phyloP scores from a whole-genome alignment of 1,140 invertebrate species.

The Gryllus bimaculatus region DNA sequence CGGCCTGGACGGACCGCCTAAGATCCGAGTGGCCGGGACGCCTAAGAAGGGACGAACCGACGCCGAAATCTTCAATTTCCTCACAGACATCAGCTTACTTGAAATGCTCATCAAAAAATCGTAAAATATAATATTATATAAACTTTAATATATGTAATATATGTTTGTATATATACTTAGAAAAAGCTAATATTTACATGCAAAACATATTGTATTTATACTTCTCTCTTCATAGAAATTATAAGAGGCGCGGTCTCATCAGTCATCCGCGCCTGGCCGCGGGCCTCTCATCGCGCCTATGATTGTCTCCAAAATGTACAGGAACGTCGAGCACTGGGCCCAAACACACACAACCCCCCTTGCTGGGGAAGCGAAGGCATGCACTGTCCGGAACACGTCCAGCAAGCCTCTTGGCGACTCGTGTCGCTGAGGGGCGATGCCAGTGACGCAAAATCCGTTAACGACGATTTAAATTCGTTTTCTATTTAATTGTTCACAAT shows the following conservation, averaged over 20 bases:
- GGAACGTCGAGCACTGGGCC: no score
- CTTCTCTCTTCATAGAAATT: neutral
- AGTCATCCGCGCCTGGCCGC: neutral
- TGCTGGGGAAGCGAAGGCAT: no score
- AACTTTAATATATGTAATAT: neutral
- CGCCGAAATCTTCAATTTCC: neutral
- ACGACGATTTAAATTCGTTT: no score
- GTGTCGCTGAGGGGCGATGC: no score
- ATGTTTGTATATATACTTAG: neutral
- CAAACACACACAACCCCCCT: no score
- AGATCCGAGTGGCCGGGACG: no score
- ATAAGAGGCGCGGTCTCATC: neutral
- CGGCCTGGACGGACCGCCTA: no score
- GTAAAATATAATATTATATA: slow-evolving; percentile 2
- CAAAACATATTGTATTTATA: neutral
- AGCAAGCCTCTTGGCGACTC: no score
- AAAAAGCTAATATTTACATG: neutral
- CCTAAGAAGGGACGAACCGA: no score
- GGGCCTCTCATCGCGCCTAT: neutral
- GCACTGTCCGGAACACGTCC: no score
- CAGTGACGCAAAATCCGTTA: no score
- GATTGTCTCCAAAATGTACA: neutral
- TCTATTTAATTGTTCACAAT: no score
- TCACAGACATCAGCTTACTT: neutral
- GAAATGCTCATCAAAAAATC: neutral